Conservation (phyloP, 2,113 vertebrate species). For the Ivindomyrus marchei region DNA sequence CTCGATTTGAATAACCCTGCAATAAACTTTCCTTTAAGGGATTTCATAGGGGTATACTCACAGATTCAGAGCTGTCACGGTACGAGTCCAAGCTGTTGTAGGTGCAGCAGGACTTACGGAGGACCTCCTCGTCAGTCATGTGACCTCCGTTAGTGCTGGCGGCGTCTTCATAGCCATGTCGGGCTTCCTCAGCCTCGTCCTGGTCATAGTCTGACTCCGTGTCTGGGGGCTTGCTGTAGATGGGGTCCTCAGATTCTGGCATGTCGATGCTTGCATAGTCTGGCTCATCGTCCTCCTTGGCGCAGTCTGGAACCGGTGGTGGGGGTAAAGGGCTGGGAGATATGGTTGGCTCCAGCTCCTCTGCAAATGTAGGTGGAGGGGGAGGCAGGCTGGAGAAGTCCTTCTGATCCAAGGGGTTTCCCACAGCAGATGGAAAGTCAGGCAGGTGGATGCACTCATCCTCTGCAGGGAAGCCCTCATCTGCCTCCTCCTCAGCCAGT, state of each 20-base stretch:
- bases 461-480: conserved; percentile 77
- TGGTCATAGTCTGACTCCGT: conserved; percentile 80
- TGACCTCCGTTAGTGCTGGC: conserved; percentile 66
- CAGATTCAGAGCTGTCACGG: conserved; percentile 80
- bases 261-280: conserved; percentile 36
- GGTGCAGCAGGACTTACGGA: conserved; percentile 73
- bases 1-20: too few relatives aligned
- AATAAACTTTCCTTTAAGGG: background rate
- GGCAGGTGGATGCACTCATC: conserved; percentile 66
- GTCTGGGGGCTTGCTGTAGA: conserved; percentile 58
- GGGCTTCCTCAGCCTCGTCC: conserved; percentile 75
- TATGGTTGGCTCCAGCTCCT: conserved; percentile 48
- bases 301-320: conserved; percentile 24
- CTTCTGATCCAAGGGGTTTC: conserved; percentile 56
- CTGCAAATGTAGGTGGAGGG: conserved; percentile 61
- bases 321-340: conserved; percentile 31
- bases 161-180: conserved; percentile 56
- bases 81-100: conserved; percentile 73
- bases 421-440: conserved; percentile 57
- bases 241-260: conserved; percentile 45
- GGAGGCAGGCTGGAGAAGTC: conserved; percentile 61
- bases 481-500: conserved; percentile 71
- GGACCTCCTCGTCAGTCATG: conserved; percentile 63
- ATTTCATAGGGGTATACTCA: conserved; percentile 48
- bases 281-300: conserved; percentile 33